phyloP scores from a whole-genome alignment of 2,113 vertebrate genomes.

The Microcebus murinus region DNA sequence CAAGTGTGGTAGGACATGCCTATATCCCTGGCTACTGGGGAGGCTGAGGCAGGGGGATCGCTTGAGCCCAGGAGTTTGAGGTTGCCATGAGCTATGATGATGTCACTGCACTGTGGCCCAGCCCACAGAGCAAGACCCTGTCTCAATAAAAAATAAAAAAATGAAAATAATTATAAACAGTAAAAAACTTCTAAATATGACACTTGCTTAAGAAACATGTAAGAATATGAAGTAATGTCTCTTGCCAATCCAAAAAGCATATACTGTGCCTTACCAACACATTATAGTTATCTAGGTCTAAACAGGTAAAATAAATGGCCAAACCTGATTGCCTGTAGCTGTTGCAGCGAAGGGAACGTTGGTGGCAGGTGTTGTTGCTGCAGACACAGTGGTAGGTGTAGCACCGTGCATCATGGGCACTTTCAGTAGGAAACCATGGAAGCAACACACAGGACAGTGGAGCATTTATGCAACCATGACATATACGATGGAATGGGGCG shows the following conservation, averaged over 20 bases:
- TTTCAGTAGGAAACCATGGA: constrained; percentile 95
- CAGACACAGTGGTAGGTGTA: constrained; percentile 97
- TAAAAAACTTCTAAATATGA: constrained; percentile 27
- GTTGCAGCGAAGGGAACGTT: constrained; percentile 98
- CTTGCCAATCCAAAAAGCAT: constrained; percentile 71
- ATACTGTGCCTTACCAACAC: constrained; percentile 46
- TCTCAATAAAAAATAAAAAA: too few relatives aligned
- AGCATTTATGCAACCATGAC: constrained; percentile 94
- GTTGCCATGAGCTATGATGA: too few relatives aligned
- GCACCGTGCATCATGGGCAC: constrained; percentile 99
- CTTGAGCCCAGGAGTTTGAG: too few relatives aligned
- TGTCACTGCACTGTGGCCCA: too few relatives aligned
- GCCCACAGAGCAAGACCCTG: too few relatives aligned
- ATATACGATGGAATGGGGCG: constrained; percentile 89
- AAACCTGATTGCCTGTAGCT: constrained; percentile 98
- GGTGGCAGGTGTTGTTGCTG: constrained; percentile 96
- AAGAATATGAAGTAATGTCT: not conserved
- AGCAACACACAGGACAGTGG: constrained; percentile 91
- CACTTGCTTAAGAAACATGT: not conserved
- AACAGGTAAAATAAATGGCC: constrained; percentile 91
- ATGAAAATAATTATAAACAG: not conserved
- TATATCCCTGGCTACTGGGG: too few relatives aligned
- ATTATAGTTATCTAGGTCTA: constrained; percentile 71
- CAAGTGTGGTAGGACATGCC: too few relatives aligned
- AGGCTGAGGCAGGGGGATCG: too few relatives aligned